Evolutionary conservation across 2,797 vertebrate genomes (phyloP), one percentile per base, ranked within the genome.

Genomic region (Falco novaeseelandiae): DNA sequence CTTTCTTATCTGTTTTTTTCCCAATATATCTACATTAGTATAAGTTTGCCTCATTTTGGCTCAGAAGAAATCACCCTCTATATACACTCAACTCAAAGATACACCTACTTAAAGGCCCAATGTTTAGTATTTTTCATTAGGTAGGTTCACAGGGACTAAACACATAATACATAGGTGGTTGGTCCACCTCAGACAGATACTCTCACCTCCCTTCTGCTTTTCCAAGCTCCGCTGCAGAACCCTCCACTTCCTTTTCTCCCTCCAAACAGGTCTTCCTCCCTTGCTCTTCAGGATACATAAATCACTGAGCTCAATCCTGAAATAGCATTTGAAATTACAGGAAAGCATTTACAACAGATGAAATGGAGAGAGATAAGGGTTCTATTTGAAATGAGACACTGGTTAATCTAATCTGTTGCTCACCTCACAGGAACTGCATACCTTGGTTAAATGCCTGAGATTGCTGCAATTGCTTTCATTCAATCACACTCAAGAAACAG

Each of bases 321-420:
- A 86, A 73, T 40, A 80, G 9, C 12, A 54, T 80, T 86, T 93
- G 61, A 88, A 80, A 90, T 86, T 86, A 83, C 27, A 90, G 55
- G 17, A 93, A 86, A 86, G 20, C 48, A 73, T 88, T 95, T 77
- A 65, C 20, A 88, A 29, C 21, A 63, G 30, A 62, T 81, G 55
- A 86, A 93, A 54, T 21, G 23, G 34, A 63, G 46, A 52, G 51
- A 80, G 72, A 54, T 29, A 73, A 88, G 22, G 51, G 29, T 19
- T 86, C 26, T n/a, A 18, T 61, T 63, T 58, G 80, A 80, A 92
- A 96, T 27, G 49, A 72, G 40, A 58, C 23, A 36, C 16, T 62
- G 65, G 10, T 80, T 92, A 81, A 83, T 58, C 26, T 88, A 29
- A 92, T 51, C 16, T 77, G 32, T 7, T 74, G 21, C 70, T 86